A percentile compares a stretch with the other conserved stretches of the same genome.
phyloP scores from a whole-genome alignment of 2,797 vertebrate species.

The Neosilurus mollespiculum region DNA sequence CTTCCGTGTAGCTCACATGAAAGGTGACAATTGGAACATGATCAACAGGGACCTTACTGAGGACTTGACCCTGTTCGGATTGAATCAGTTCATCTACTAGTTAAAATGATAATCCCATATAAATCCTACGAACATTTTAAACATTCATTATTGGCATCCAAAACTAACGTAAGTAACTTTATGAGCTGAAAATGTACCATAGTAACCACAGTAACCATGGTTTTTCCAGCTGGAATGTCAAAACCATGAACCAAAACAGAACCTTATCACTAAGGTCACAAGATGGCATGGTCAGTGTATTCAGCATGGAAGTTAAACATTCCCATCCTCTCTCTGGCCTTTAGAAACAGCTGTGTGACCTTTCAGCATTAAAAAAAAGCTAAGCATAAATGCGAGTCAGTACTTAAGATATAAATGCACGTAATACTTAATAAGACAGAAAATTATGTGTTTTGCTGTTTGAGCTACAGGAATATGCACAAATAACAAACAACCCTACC shows the following conservation, averaged over 20 bases:
- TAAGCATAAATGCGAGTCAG: neutral
- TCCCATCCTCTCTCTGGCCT: neutral
- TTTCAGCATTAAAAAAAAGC: neutral
- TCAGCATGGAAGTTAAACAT: neutral
- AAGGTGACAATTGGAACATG: neutral
- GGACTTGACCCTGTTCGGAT: neutral
- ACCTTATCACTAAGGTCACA: neutral
- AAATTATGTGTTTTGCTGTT: neutral
- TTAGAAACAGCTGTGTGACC: constrained; percentile 1
- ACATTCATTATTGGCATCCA: neutral
- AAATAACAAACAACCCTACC: neutral
- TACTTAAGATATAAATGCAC: neutral
- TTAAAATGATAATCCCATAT: neutral
- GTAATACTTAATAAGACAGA: neutral
- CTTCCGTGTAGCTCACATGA: too few species aligned
- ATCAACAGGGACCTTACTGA: neutral
- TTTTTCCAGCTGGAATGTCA: neutral
- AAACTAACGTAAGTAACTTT: neutral
- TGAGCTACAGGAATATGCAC: neutral
- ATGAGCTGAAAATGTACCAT: neutral
- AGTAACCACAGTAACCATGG: neutral
- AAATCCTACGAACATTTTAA: neutral
- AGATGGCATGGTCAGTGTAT: neutral
- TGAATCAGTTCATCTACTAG: neutral
- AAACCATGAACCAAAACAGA: neutral